Evolutionary conservation across 2,113 vertebrate species (phyloP).

Genomic region (Chaenogobius annularis): DNA sequence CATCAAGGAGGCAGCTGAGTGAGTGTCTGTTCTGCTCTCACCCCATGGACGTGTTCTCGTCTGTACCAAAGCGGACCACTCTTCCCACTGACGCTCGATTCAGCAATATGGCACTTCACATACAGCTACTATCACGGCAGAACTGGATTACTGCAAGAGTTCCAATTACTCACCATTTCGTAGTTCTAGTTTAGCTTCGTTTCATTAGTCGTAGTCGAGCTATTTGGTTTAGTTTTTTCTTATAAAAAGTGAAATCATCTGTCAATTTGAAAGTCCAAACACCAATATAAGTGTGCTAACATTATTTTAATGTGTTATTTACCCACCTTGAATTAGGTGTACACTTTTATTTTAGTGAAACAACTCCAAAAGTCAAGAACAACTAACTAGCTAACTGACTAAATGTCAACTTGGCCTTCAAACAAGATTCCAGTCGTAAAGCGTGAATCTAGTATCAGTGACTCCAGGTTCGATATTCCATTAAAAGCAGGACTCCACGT

Average conservation of each 20-base stretch:
- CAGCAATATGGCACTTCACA: constrained; percentile 8
- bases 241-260: neutral
- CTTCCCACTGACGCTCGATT: constrained; percentile 61
- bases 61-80: constrained; percentile 50
- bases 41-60: constrained; percentile 68
- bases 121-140: constrained; percentile 22
- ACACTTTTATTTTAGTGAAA: too few species aligned
- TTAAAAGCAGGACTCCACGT: neutral
- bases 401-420: neutral
- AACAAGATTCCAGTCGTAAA: neutral
- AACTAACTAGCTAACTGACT: neutral
- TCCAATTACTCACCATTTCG: neutral
- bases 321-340: too few species aligned
- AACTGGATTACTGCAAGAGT: neutral
- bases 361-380: neutral
- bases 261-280: neutral
- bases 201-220: too few species aligned
- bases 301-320: neutral
- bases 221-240: too few species aligned
- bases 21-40: constrained; percentile 74
- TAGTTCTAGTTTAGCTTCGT: neutral
- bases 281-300: neutral
- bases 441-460: neutral
- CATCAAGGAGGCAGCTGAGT: constrained; percentile 74
- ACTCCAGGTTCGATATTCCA: neutral